Conservation (phyloP, 1,140 invertebrate genomes). For the Agrypnia vestita region DNA sequence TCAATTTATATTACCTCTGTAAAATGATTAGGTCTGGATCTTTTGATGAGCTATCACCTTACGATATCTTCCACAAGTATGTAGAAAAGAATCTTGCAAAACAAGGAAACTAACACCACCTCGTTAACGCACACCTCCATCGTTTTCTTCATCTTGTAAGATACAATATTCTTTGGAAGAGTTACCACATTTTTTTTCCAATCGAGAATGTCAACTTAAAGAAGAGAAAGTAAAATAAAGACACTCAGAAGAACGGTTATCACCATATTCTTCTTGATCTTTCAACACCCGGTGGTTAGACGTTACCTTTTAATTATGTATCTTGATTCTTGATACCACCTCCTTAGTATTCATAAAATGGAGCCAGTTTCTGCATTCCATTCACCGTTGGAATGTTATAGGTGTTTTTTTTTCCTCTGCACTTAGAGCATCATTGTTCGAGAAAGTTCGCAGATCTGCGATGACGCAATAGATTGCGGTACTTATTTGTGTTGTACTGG, state of each 20-base stretch:
- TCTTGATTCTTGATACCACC: not conserved
- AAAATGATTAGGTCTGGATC: too few relatives aligned
- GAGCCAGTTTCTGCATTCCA: constrained; percentile 1
- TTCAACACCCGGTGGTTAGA: not conserved
- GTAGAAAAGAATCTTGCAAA: too few relatives aligned
- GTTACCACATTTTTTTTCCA: not conserved
- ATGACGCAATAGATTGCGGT: constrained; percentile 3
- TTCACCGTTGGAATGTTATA: constrained; percentile 17
- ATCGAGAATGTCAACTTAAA: too few relatives aligned
- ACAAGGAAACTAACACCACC: too few relatives aligned
- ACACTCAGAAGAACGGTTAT: not conserved
- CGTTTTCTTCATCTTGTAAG: too few relatives aligned
- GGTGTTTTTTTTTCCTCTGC: not conserved
- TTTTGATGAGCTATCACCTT: too few relatives aligned
- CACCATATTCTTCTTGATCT: not conserved
- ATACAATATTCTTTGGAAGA: not conserved
- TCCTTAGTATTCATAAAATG: not conserved
- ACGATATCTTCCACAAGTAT: too few relatives aligned
- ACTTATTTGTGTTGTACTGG: not conserved
- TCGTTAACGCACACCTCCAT: too few relatives aligned
- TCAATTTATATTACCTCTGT: too few relatives aligned
- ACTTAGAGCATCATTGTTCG: not conserved
- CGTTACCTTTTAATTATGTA: not conserved
- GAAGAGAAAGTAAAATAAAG: too few relatives aligned
- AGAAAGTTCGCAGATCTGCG: constrained; percentile 8